phyloP scores from a whole-genome alignment of 92 coral and sea anemone species.

The Paragorgia papillata region DNA sequence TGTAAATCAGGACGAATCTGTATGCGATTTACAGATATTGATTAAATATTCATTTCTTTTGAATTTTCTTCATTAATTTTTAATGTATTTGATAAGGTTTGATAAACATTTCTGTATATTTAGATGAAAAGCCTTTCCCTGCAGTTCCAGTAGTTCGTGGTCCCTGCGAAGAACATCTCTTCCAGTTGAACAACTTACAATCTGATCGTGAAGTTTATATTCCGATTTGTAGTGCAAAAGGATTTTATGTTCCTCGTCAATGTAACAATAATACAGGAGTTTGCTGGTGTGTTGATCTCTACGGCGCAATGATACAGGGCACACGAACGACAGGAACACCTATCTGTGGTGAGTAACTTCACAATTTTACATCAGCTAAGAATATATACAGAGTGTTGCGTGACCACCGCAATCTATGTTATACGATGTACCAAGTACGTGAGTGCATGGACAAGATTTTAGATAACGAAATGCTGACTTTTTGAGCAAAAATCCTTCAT shows the following conservation, averaged over 20 bases:
- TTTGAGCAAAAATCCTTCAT: too few species aligned
- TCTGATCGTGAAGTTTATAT: slow-evolving; percentile 20
- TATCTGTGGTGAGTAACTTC: slow-evolving; percentile 40
- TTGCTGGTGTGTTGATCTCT: slow-evolving; percentile 81
- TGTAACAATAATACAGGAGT: slow-evolving; percentile 56
- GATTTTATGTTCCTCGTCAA: slow-evolving; percentile 70
- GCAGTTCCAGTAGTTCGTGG: slow-evolving; percentile 32
- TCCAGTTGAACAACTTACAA: slow-evolving; percentile 7
- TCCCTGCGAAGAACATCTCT: slow-evolving; percentile 31
- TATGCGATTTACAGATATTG: too few species aligned
- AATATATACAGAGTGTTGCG: not conserved
- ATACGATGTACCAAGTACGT: too few species aligned
- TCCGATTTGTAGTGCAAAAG: slow-evolving; percentile 60
- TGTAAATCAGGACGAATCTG: too few species aligned
- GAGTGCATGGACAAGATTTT: too few species aligned
- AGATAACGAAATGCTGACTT: too few species aligned
- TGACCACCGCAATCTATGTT: too few species aligned
- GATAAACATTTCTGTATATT: too few species aligned
- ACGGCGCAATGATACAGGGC: slow-evolving; percentile 83
- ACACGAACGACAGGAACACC: slow-evolving; percentile 51
- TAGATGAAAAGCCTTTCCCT: slow-evolving; percentile 15
- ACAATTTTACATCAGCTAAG: not conserved
- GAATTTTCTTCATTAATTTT: not conserved
- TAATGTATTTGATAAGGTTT: too few species aligned
- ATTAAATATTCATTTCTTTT: too few species aligned